Conservation (phyloP, 2,888 invertebrate genomes). For the Xestia sexstrigata region DNA sequence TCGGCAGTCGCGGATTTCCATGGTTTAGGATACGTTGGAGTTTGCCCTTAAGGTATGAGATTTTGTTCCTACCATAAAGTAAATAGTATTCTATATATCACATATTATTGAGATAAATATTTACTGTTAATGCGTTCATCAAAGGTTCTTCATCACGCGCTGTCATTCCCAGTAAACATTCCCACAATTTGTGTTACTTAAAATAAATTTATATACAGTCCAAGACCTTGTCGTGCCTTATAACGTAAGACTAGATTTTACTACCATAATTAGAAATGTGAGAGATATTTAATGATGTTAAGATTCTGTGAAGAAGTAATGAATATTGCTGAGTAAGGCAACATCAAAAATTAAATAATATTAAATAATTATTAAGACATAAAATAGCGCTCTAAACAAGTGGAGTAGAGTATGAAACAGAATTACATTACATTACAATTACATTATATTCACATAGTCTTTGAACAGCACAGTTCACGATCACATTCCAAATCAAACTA, state of each 20-base stretch:
- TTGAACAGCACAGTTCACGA: conserved; percentile 71
- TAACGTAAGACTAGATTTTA: conserved; percentile 90
- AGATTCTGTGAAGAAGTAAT: conserved; percentile 70
- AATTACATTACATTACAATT: conserved; percentile 66
- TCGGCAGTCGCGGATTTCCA: conserved; percentile 72
- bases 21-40: conserved; percentile 72
- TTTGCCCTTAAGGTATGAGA: conserved; percentile 82
- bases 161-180: conserved; percentile 80
- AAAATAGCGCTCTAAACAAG: conserved; percentile 69
- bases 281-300: conserved; percentile 78
- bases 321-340: conserved; percentile 75
- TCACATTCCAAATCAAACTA: conserved; percentile 63
- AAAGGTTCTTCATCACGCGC: conserved; percentile 61
- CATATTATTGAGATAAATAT: conserved; percentile 85
- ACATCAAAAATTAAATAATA: conserved; percentile 74
- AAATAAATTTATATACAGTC: conserved; percentile 86
- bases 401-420: conserved; percentile 69
- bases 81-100: conserved; percentile 87
- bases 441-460: conserved; percentile 78
- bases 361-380: conserved; percentile 71
- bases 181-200: conserved; percentile 82
- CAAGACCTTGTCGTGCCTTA: conserved; percentile 87
- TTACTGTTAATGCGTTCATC: conserved; percentile 78
- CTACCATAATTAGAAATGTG: conserved; percentile 85
- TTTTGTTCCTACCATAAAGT: conserved; percentile 82